Evolutionary conservation across 2,113 vertebrate genomes (phyloP).

Genomic region (Mobula hypostoma): DNA sequence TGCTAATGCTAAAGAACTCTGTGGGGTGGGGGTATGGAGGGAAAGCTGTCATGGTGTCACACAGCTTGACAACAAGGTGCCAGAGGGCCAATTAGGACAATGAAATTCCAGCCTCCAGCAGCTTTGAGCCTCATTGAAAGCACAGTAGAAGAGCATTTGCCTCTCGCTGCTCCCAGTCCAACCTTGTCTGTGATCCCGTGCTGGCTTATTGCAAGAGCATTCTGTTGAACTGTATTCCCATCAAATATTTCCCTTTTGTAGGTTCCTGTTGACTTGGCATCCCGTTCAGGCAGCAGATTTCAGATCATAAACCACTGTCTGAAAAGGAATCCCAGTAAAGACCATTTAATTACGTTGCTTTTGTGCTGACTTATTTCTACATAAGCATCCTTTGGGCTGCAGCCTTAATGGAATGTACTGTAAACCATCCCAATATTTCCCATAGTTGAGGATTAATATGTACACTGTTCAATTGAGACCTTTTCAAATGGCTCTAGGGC

Average conservation of each 20-base stretch:
- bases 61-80: too few species aligned
- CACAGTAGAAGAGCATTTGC: too few species aligned
- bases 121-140: not conserved
- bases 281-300: not conserved
- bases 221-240: not conserved
- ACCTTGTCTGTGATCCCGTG: not conserved
- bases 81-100: not conserved
- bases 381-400: not conserved
- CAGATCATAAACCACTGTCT: not conserved
- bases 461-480: not conserved
- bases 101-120: not conserved
- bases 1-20: not conserved
- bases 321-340: not conserved
- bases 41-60: not conserved
- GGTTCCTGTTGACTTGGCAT: not conserved
- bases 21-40: too few species aligned
- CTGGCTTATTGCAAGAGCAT: not conserved
- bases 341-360: not conserved
- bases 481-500: not conserved
- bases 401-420: not conserved
- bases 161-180: too few species aligned
- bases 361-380: not conserved
- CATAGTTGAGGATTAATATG: not conserved
- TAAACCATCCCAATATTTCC: not conserved
- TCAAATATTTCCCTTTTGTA: not conserved